A percentile compares a stretch with the other conserved stretches of the same genome.
Evolutionary conservation across 1,140 invertebrate species (phyloP).

Genomic region (Parapsyche elsis): DNA sequence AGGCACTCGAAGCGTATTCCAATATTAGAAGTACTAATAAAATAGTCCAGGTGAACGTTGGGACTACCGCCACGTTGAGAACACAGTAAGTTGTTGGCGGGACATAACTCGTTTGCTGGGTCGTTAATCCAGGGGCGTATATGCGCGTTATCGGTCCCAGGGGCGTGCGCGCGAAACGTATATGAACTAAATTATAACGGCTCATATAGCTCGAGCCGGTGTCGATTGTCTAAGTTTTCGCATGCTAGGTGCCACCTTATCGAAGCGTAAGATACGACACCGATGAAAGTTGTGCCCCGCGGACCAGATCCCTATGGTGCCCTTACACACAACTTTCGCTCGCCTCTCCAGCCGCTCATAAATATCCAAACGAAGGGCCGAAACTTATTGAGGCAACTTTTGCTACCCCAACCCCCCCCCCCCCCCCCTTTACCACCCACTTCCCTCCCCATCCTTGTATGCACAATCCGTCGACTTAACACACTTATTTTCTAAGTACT

Average conservation of each 20-base stretch:
- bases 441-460: background rate
- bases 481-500: background rate
- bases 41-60: conserved; percentile 9
- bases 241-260: background rate
- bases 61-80: background rate
- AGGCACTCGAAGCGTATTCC: background rate
- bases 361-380: conserved; percentile 5
- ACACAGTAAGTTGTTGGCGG: background rate
- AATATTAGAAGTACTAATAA: background rate
- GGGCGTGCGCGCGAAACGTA: conserved; percentile 10
- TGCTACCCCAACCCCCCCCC: background rate
- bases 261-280: background rate
- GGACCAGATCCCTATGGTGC: conserved; percentile 18
- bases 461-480: background rate
- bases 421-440: background rate
- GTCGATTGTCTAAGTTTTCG: conserved; percentile 13
- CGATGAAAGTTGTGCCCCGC: background rate
- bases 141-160: conserved; percentile 9
- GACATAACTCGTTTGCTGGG: conserved; percentile 29
- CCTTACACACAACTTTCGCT: conserved; percentile 26
- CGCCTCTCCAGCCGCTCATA: conserved; percentile 6
- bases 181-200: conserved; percentile 29
- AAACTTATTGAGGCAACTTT: conserved; percentile 6
- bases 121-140: conserved; percentile 25
- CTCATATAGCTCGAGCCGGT: conserved; percentile 15